These are phyloP conservation scores for Poeciliopsis turrubarensis DNA, from an alignment of 2,113 vertebrate species.

Conservation along the genomic window DNA sequence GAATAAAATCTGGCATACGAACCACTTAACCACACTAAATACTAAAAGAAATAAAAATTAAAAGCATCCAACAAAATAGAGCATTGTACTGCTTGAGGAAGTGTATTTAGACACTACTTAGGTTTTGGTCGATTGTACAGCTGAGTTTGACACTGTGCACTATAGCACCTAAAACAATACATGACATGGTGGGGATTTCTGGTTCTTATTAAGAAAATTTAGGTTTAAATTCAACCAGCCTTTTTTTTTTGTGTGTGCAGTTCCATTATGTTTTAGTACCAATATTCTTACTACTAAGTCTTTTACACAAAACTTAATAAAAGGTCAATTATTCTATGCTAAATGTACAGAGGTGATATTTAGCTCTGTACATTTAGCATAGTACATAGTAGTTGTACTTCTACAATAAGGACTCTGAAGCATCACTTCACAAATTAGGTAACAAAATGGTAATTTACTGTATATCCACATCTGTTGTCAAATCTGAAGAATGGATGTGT, in stretches of 20 bases:
- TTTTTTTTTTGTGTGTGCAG: not conserved
- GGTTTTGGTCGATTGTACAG: not conserved
- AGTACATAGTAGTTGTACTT: not conserved
- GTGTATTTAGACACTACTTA: not conserved
- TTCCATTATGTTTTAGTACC: not conserved
- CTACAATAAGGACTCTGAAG: not conserved
- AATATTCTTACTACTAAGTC: not conserved
- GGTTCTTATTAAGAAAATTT: not conserved
- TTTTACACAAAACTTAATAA: not conserved
- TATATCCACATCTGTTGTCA: not conserved
- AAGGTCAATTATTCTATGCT: too few species aligned
- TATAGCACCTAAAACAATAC: too few species aligned
- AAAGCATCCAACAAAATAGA: not conserved
- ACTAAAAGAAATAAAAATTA: too few species aligned
- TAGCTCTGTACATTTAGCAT: not conserved
- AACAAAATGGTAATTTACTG: not conserved
- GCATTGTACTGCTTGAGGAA: not conserved
- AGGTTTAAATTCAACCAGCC: not conserved
- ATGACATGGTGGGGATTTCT: not conserved
- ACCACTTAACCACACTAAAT: too few species aligned
- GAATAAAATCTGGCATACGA: too few species aligned
- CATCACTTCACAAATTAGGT: not conserved
- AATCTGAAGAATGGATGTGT: not conserved
- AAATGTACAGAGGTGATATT: not conserved
- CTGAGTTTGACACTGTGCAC: too few species aligned